Conservation (phyloP, 2,888 invertebrate species). For the Hedya salicella region DNA sequence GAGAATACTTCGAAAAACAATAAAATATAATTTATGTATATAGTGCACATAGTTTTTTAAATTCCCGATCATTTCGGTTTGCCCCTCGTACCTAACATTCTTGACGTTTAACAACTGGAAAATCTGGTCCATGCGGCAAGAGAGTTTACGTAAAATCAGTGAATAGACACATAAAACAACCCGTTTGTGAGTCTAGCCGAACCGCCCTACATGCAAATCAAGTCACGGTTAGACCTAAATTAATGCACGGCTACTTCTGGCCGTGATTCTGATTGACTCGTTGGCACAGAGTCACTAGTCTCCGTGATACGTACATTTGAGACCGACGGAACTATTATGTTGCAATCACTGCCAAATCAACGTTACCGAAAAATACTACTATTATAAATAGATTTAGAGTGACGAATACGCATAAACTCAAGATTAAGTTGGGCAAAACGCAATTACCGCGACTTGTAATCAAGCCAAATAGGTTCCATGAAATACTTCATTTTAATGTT, state of each 20-base stretch:
- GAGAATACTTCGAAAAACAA: too few species aligned
- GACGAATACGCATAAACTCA: slow-evolving; percentile 61
- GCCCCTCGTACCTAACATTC: slow-evolving; percentile 55
- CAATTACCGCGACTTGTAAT: slow-evolving; percentile 54
- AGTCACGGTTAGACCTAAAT: slow-evolving; percentile 80
- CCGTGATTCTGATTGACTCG: slow-evolving; percentile 65
- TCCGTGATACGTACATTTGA: slow-evolving; percentile 70
- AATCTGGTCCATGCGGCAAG: slow-evolving; percentile 53
- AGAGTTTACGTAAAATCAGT: slow-evolving; percentile 65
- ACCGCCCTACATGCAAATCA: slow-evolving; percentile 78
- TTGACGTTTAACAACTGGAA: slow-evolving; percentile 58
- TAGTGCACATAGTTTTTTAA: too few species aligned
- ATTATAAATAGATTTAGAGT: slow-evolving; percentile 81
- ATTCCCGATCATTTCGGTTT: too few species aligned
- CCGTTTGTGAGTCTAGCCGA: slow-evolving; percentile 60
- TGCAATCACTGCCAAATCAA: slow-evolving; percentile 67
- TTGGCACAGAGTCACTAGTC: slow-evolving; percentile 51
- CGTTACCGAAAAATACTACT: slow-evolving; percentile 66
- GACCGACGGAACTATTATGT: slow-evolving; percentile 67
- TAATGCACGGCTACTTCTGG: slow-evolving; percentile 65
- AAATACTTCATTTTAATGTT: slow-evolving; percentile 43
- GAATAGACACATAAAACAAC: slow-evolving; percentile 70
- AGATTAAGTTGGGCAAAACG: slow-evolving; percentile 56
- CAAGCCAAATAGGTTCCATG: slow-evolving; percentile 47
- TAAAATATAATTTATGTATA: too few species aligned